These are phyloP conservation scores for Brachypodius melanocephalos DNA, from an alignment of 2,113 vertebrate species.

Conservation along the genomic window DNA sequence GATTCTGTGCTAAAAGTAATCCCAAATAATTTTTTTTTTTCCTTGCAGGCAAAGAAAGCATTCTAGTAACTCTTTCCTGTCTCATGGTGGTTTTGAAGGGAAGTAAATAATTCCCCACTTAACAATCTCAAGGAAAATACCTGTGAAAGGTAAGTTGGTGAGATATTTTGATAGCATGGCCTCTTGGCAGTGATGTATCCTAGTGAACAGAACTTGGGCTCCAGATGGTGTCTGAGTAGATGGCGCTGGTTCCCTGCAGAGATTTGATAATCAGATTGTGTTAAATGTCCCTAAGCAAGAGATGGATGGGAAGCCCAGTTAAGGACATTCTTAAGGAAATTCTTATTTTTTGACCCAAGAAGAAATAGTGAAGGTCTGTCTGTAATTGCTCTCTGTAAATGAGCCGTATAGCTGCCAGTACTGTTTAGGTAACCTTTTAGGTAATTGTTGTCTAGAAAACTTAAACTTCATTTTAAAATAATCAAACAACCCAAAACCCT, in stretches of 20 bases:
- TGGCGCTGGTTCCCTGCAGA: not conserved
- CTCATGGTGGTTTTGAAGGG: not conserved
- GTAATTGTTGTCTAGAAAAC: not conserved
- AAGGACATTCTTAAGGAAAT: not conserved
- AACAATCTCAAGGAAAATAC: not conserved
- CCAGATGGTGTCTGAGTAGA: not conserved
- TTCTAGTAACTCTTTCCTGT: not conserved
- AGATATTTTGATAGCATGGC: not conserved
- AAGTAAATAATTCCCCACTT: not conserved
- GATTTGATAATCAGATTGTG: not conserved
- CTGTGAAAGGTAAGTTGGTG: not conserved
- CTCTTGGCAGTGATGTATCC: not conserved
- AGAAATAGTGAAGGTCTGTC: not conserved
- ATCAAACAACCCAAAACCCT: no score
- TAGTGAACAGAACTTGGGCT: not conserved
- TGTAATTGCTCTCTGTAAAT: not conserved
- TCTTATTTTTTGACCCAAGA: not conserved
- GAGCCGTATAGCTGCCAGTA: not conserved
- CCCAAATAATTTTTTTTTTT: not conserved
- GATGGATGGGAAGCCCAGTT: not conserved
- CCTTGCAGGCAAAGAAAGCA: not conserved
- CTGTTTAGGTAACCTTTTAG: not conserved
- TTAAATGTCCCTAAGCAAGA: not conserved
- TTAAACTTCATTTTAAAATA: not conserved
- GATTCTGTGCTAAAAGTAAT: not conserved